Base-by-base conservation (phyloP, 2,113 vertebrate species). In the Asarcornis scutulata region DNA sequence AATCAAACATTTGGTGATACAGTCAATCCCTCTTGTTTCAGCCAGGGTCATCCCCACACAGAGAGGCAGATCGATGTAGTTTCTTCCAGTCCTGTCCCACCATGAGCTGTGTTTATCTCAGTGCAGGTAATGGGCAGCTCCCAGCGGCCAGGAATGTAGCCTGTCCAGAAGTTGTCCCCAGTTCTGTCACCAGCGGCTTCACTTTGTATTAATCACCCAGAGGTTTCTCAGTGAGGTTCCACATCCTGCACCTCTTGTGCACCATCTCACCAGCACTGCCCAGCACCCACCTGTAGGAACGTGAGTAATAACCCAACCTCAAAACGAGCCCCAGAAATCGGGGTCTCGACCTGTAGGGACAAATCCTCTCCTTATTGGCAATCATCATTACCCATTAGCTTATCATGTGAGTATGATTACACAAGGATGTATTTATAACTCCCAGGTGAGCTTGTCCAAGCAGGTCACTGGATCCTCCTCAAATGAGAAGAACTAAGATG, bases 381-480 rank as follows among this genome's bases (percentile, higher is more conserved):
- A n/a, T 68, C 48, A 75, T 59, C 6, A 4, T 71, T 88, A 27
- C 14, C 88, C 63, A 82, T 56, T 53, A 68, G 40, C 53, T 76
- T 84, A 72, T 60, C 85, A 67, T 83, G 67, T 46, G 82, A 91
- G 48, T 10, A 64, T 38, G 50, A 36, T 64, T 86, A 68, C 91
- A 82, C 69, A 92, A 62, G 44, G 83, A 4, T 88, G 32, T 52
- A 89, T 92, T 96, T 89, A 48, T 81, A 95, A 75, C 66, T 95
- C 80, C 31, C 52, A 56, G 92, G 59, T 50, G 86, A 93, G 91
- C 96, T 89, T 96, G 96, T 89, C 94, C 93, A 92, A 93, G 95
- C 95, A 96, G 93, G 71, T 91, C 95, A 96, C 83, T 76, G 91
- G 34, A 95, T 91, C 44, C 48, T 93, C 32, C 60, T 96, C 84